phyloP scores from a whole-genome alignment of 2,797 vertebrate species.

The Pangasius krempfi region DNA sequence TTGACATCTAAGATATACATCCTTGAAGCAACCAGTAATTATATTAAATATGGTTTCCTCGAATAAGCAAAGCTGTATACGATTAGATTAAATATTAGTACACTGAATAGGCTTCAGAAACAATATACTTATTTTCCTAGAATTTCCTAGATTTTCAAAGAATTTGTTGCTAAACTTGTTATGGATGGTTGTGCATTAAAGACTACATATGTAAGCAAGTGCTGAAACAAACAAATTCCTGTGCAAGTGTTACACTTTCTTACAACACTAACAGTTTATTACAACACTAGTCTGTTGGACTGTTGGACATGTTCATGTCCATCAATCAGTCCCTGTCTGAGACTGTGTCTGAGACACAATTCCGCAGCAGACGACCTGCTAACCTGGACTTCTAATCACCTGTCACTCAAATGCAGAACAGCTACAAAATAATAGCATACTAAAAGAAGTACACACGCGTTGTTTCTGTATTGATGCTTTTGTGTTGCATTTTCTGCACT shows the following conservation, averaged over 20 bases:
- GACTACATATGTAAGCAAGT: background rate
- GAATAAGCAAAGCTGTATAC: conserved; percentile 1
- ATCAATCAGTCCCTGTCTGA: conserved; percentile 74
- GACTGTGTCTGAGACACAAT: conserved; percentile 51
- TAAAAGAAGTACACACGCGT: background rate
- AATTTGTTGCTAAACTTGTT: background rate
- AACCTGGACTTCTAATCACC: conserved; percentile 48
- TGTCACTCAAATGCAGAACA: conserved; percentile 46
- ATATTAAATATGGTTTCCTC: background rate
- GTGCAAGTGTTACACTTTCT: background rate
- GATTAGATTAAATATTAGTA: background rate
- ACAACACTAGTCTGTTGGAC: background rate
- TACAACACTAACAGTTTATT: background rate
- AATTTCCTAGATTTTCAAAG: background rate
- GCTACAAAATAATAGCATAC: conserved; percentile 1
- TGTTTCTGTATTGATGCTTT: background rate
- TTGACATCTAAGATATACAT: conserved; percentile 8
- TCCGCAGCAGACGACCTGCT: conserved; percentile 4
- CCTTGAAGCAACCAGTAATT: background rate
- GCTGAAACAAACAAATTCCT: background rate
- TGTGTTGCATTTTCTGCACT: background rate
- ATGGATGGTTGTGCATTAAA: background rate
- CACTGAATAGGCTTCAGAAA: background rate
- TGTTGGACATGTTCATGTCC: conserved; percentile 45
- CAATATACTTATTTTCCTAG: background rate